Percentiles rank a stretch among this genome's conserved stretches.
phyloP scores from a whole-genome alignment of 2,888 invertebrate genomes.

The Geophilus truncorum region DNA sequence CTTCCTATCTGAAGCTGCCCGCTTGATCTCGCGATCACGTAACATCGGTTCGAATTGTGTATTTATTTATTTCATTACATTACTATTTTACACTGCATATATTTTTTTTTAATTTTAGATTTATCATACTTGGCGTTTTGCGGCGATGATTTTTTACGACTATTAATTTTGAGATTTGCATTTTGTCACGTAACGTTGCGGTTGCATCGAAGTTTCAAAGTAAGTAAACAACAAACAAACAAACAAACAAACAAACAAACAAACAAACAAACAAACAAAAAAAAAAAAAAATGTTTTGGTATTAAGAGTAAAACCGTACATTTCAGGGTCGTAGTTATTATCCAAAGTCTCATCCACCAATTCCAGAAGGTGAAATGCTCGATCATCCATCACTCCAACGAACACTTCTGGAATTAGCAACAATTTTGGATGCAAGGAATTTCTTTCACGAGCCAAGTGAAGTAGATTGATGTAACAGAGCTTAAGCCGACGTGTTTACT shows the following conservation, averaged over 20 bases:
- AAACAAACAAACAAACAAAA: not conserved
- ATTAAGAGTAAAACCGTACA: too few species aligned
- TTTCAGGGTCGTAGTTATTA: constrained; percentile 72
- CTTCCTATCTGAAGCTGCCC: constrained; percentile 82
- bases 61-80: not conserved
- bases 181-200: constrained; percentile 89
- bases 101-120: constrained; percentile 45
- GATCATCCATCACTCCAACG: constrained; percentile 75
- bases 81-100: not conserved
- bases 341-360: constrained; percentile 75
- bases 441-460: constrained; percentile 58
- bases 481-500: not conserved
- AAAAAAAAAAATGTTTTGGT: too few species aligned
- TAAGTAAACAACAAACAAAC: constrained; percentile 41
- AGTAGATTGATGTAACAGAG: constrained; percentile 39
- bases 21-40: constrained; percentile 69
- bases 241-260: not conserved
- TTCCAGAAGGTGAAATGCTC: constrained; percentile 80
- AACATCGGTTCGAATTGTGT: constrained; percentile 65
- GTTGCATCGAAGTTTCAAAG: constrained; percentile 71
- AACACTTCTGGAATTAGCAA: constrained; percentile 74
- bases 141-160: constrained; percentile 88
- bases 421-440: constrained; percentile 73
- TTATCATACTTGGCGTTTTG: constrained; percentile 69
- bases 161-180: constrained; percentile 79